These are phyloP conservation scores for Hymenochirus boettgeri DNA, from an alignment of 2,113 vertebrate species.

Conservation along the genomic window DNA sequence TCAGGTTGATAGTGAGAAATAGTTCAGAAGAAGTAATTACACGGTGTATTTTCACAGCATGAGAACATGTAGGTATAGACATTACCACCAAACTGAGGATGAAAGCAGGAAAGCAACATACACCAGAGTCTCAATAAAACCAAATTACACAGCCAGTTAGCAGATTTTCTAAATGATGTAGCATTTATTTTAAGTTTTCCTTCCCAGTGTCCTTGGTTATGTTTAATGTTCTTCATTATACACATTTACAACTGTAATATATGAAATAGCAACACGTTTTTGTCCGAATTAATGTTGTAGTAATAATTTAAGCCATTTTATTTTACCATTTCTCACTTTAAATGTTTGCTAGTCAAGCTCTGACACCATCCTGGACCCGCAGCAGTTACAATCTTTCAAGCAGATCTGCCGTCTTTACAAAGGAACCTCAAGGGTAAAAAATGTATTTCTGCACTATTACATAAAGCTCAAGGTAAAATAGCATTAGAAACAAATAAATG, in stretches of 20 bases:
- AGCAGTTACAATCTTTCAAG: conserved; percentile 90
- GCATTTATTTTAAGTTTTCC: neutral
- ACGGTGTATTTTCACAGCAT: conserved; percentile 43
- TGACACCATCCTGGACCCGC: conserved; percentile 75
- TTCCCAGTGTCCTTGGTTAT: no score
- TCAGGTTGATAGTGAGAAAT: conserved; percentile 48
- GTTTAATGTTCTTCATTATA: neutral
- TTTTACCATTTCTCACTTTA: no score
- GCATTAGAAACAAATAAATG: no score
- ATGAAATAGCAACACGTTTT: no score
- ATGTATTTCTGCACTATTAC: no score
- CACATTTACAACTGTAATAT: no score
- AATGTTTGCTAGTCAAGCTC: conserved; percentile 62
- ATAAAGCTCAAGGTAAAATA: no score
- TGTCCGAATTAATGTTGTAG: no score
- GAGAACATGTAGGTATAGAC: neutral
- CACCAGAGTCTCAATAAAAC: neutral
- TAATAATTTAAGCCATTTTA: no score
- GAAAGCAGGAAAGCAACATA: conserved; percentile 9
- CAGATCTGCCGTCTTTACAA: conserved; percentile 84
- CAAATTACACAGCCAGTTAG: conserved; percentile 1
- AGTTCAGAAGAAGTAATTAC: conserved; percentile 37
- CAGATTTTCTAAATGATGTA: conserved; percentile 1
- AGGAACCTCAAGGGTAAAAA: conserved; percentile 83
- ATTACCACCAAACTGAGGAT: conserved; percentile 15